phyloP scores from a whole-genome alignment of 1,140 invertebrate species.

The Apis laboriosa region DNA sequence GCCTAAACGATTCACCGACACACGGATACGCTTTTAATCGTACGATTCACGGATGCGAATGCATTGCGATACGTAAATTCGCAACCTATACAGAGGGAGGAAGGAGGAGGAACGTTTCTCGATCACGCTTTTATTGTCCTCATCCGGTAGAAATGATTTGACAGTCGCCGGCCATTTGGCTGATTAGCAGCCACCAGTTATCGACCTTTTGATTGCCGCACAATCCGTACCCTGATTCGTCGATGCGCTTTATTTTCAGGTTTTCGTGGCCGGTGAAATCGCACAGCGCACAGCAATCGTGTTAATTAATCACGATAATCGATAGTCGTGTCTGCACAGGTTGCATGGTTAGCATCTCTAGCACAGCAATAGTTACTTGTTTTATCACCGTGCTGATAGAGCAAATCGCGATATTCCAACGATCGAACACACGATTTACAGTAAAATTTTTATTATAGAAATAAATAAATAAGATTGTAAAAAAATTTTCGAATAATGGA shows the following conservation, averaged over 20 bases:
- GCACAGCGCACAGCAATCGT: slow-evolving; percentile 22
- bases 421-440: not conserved
- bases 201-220: slow-evolving; percentile 9
- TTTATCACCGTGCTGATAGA: not conserved
- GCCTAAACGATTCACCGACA: not conserved
- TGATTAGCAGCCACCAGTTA: slow-evolving; percentile 26
- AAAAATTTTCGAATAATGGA: too few species aligned
- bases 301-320: slow-evolving; percentile 43
- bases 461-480: too few species aligned
- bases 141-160: not conserved
- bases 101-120: not conserved
- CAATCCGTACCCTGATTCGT: slow-evolving; percentile 4
- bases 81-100: too few species aligned
- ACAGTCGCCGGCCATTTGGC: slow-evolving; percentile 17
- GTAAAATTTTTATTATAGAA: too few species aligned
- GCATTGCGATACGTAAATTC: slow-evolving; percentile 6
- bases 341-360: not conserved
- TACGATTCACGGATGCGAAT: too few species aligned
- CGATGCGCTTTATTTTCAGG: slow-evolving; percentile 27
- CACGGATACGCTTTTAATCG: not conserved
- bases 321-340: slow-evolving; percentile 13
- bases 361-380: not conserved
- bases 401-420: not conserved
- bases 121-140: slow-evolving; percentile 25
- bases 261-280: slow-evolving; percentile 25